Conservation (phyloP, 64 coral and sea anemone species). For the Porites australiensis region DNA sequence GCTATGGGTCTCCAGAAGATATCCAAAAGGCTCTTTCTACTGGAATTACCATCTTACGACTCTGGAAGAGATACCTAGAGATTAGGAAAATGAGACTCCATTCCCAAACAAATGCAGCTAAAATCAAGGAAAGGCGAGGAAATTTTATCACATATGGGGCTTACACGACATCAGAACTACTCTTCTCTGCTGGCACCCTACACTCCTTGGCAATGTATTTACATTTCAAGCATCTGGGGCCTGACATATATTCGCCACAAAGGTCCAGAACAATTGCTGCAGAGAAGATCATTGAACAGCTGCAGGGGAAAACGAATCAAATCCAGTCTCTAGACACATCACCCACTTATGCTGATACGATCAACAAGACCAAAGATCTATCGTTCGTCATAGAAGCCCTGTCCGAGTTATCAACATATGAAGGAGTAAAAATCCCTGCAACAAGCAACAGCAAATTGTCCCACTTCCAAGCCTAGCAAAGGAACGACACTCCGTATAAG, state of each 20-base stretch:
- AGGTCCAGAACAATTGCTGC: conserved; percentile 40
- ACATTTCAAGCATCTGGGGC: conserved; percentile 62
- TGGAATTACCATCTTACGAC: conserved; percentile 32
- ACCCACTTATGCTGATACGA: conserved; percentile 61
- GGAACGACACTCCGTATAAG: background rate
- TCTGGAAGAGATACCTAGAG: conserved; percentile 12
- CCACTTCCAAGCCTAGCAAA: conserved; percentile 1
- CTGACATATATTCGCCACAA: conserved; percentile 26
- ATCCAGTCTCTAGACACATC: conserved; percentile 53
- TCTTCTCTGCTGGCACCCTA: conserved; percentile 48
- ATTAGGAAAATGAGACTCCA: conserved; percentile 39
- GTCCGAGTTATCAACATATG: conserved; percentile 49
- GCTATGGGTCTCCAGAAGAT: background rate
- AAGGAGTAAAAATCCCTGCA: conserved; percentile 14
- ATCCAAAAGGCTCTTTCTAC: conserved; percentile 34
- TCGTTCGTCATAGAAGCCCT: conserved; percentile 45
- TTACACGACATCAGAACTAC: conserved; percentile 65
- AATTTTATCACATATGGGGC: conserved; percentile 62
- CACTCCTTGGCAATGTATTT: conserved; percentile 74
- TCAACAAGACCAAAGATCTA: conserved; percentile 55
- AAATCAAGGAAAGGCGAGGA: conserved; percentile 27
- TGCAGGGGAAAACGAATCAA: conserved; percentile 56
- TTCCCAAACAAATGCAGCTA: conserved; percentile 32
- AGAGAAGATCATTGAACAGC: conserved; percentile 29
- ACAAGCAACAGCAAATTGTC: conserved; percentile 49